Evolutionary conservation across 2,888 invertebrate genomes (phyloP).

Genomic region (Ectobius pallidus): DNA sequence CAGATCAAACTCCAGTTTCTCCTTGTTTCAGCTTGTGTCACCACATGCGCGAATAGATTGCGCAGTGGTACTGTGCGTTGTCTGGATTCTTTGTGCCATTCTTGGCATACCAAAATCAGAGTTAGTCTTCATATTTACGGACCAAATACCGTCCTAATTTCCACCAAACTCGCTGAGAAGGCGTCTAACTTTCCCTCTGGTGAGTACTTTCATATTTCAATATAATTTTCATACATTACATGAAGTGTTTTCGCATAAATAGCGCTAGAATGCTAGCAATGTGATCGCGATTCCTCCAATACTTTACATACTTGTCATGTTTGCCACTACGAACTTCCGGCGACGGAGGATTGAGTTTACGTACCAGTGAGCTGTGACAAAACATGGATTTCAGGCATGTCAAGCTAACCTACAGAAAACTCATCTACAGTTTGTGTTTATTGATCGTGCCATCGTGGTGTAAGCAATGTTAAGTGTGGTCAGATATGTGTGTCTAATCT

Average conservation of each 20-base stretch:
- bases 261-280: constrained; percentile 72
- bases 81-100: constrained; percentile 98
- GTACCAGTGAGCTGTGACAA: constrained; percentile 37
- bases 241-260: constrained; percentile 42
- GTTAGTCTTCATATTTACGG: constrained; percentile 63
- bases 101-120: constrained; percentile 86
- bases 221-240: constrained; percentile 39
- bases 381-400: constrained; percentile 38
- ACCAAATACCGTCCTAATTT: constrained; percentile 72
- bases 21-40: constrained; percentile 66
- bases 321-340: constrained; percentile 52
- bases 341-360: constrained; percentile 43
- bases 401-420: constrained; percentile 32
- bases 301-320: constrained; percentile 79
- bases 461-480: constrained; percentile 39
- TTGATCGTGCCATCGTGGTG: constrained; percentile 42
- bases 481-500: too few relatives aligned
- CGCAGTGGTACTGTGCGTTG: constrained; percentile 88
- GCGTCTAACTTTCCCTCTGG: constrained; percentile 71
- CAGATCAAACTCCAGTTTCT: constrained; percentile 52
- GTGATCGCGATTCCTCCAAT: constrained; percentile 76
- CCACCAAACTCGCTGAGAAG: constrained; percentile 64
- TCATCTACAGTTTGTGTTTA: constrained; percentile 39
- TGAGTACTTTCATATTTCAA: constrained; percentile 71
- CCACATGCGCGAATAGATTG: constrained; percentile 80